Evolutionary conservation across 2,888 invertebrate genomes (phyloP).

Genomic region (Hirudinaria manillensis): DNA sequence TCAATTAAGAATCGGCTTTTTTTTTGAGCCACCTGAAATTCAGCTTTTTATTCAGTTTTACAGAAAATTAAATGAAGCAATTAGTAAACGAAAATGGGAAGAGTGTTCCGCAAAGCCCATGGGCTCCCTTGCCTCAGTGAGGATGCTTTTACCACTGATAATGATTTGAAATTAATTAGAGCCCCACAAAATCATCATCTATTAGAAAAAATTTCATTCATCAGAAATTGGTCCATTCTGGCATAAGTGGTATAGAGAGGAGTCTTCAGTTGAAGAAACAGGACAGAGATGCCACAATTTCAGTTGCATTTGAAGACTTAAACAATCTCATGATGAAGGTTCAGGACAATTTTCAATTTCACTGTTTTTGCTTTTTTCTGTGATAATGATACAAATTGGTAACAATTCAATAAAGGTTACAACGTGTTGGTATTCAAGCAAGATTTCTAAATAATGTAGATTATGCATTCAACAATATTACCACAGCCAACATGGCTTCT

Average conservation of each 20-base stretch:
- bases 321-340: slow-evolving; percentile 82
- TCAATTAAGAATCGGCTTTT: neutral
- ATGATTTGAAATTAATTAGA: neutral
- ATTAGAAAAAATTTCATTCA: neutral
- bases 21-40: neutral
- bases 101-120: neutral
- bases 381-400: neutral
- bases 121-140: slow-evolving; percentile 7
- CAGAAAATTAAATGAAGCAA: slow-evolving; percentile 13
- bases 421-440: no score
- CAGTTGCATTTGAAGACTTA: slow-evolving; percentile 88
- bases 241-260: slow-evolving; percentile 92
- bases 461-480: no score
- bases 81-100: slow-evolving; percentile 29
- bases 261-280: slow-evolving; percentile 82
- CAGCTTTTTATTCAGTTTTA: slow-evolving; percentile 19
- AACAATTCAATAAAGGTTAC: neutral
- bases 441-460: no score
- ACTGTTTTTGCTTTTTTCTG: neutral
- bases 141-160: neutral
- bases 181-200: neutral
- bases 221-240: slow-evolving; percentile 51
- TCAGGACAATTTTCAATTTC: neutral
- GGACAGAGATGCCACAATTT: slow-evolving; percentile 84
- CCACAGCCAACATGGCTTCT: no score